Evolutionary conservation across 2,888 invertebrate species (phyloP).

Genomic region (Zaprionus bogoriensis): DNA sequence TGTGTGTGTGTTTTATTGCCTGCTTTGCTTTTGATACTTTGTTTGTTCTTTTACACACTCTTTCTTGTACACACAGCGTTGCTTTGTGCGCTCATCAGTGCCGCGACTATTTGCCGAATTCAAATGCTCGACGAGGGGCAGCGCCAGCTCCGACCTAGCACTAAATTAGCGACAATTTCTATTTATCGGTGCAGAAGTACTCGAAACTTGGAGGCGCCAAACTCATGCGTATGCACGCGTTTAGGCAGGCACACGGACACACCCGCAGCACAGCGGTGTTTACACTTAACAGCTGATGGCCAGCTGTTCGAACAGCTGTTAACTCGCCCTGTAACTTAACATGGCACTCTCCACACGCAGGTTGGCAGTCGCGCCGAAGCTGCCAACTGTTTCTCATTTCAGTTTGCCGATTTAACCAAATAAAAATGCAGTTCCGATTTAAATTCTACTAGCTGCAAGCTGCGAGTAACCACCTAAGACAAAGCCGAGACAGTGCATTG

Average conservation of each 20-base stretch:
- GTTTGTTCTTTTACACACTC: conserved; percentile 74
- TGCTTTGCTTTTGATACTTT: conserved; percentile 69
- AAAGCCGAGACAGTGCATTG: conserved; percentile 59
- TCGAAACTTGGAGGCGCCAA: conserved; percentile 6
- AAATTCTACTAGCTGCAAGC: no score
- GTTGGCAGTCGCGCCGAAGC: conserved; percentile 31
- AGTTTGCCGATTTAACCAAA: no score
- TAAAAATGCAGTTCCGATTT: no score
- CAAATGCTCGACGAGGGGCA: conserved; percentile 10
- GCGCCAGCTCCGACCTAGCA: neutral
- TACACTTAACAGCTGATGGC: conserved; percentile 60
- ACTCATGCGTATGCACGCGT: conserved; percentile 10
- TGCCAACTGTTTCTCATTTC: no score
- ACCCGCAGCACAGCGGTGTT: conserved; percentile 63
- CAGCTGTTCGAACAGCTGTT: conserved; percentile 55
- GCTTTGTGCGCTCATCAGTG: conserved; percentile 56
- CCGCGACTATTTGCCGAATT: conserved; percentile 33
- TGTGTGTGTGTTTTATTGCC: conserved; percentile 61
- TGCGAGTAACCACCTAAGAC: no score
- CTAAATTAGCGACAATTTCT: conserved; percentile 19
- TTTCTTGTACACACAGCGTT: conserved; percentile 65
- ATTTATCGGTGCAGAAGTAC: conserved; percentile 39
- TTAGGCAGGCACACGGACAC: conserved; percentile 27
- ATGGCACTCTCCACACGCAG: conserved; percentile 1
- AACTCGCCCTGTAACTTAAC: conserved; percentile 24